Evolutionary conservation across 2,797 vertebrate species (phyloP).

Genomic region (Pelobates cultripes): DNA sequence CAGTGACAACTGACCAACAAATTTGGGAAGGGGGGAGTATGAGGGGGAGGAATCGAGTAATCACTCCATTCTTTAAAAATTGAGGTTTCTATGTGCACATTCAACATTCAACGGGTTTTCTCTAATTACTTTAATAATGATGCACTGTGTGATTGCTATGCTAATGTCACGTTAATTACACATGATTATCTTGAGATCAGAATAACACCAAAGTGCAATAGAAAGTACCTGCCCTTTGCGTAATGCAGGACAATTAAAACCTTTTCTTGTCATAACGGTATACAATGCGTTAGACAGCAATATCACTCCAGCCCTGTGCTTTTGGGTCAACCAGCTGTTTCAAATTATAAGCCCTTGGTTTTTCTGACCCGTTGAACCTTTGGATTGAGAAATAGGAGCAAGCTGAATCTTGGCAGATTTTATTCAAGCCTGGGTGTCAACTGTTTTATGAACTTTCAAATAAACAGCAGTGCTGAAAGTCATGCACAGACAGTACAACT

Average conservation of each 20-base stretch:
- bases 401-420: conserved; percentile 17
- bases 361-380: conserved; percentile 27
- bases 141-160: conserved; percentile 45
- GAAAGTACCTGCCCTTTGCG: conserved; percentile 34
- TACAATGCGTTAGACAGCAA: conserved; percentile 7
- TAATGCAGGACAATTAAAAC: conserved; percentile 28
- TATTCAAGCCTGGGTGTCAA: conserved; percentile 26
- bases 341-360: conserved; percentile 29
- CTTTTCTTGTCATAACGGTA: conserved; percentile 7
- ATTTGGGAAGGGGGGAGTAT: conserved; percentile 10
- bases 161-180: conserved; percentile 49
- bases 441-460: conserved; percentile 30
- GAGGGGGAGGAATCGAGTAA: neutral
- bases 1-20: conserved; percentile 28
- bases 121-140: conserved; percentile 51
- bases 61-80: conserved; percentile 15
- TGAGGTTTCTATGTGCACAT: conserved; percentile 11
- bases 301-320: conserved; percentile 5
- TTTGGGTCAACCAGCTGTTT: conserved; percentile 45
- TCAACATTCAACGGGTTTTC: conserved; percentile 4
- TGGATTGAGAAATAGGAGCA: conserved; percentile 22
- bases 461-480: conserved; percentile 26
- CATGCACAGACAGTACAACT: conserved; percentile 8
- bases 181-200: conserved; percentile 47
- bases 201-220: conserved; percentile 44